Percentiles rank a stretch among this genome's conserved stretches.
phyloP scores from a whole-genome alignment of 2,888 invertebrate genomes.

The Ichneumoninae sp. region DNA sequence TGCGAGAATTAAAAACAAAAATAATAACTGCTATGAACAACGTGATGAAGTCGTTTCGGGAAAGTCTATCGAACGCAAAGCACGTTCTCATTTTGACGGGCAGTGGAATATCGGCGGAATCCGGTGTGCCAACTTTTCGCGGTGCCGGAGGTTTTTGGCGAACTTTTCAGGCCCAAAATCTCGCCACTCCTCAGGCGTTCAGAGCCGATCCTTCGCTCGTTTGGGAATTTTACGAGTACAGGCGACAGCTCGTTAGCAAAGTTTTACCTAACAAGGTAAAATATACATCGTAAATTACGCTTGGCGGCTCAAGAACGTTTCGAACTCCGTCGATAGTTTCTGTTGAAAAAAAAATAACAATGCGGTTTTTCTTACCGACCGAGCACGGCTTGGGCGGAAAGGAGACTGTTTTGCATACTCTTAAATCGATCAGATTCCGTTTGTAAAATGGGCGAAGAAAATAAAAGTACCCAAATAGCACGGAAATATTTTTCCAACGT shows the following conservation, averaged over 20 bases:
- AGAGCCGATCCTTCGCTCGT: slow-evolving; percentile 90
- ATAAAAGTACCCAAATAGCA: no score
- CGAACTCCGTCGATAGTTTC: background rate
- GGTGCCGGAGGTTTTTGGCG: slow-evolving; percentile 94
- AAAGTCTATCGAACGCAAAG: slow-evolving; percentile 87
- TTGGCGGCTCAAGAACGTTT: background rate
- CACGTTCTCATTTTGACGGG: slow-evolving; percentile 90
- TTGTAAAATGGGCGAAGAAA: no score
- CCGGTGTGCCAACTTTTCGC: slow-evolving; percentile 94
- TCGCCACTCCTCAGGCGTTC: slow-evolving; percentile 91
- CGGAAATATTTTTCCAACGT: no score
- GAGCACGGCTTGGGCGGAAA: background rate
- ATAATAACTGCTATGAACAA: slow-evolving; percentile 58
- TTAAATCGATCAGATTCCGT: no score
- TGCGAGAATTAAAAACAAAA: background rate
- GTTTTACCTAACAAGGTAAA: slow-evolving; percentile 90
- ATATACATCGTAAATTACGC: slow-evolving; percentile 9
- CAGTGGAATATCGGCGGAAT: slow-evolving; percentile 93
- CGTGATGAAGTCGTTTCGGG: slow-evolving; percentile 85
- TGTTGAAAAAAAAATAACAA: background rate
- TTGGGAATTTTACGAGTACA: slow-evolving; percentile 96
- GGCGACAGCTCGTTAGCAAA: slow-evolving; percentile 91
- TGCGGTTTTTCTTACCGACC: background rate
- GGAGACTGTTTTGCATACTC: no score
- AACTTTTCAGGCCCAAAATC: slow-evolving; percentile 88